A percentile compares a stretch with the other conserved stretches of the same genome.
These are phyloP conservation scores for Dendrocincla fuliginosa DNA, from an alignment of 2,797 vertebrate species.

Conservation along the genomic window DNA sequence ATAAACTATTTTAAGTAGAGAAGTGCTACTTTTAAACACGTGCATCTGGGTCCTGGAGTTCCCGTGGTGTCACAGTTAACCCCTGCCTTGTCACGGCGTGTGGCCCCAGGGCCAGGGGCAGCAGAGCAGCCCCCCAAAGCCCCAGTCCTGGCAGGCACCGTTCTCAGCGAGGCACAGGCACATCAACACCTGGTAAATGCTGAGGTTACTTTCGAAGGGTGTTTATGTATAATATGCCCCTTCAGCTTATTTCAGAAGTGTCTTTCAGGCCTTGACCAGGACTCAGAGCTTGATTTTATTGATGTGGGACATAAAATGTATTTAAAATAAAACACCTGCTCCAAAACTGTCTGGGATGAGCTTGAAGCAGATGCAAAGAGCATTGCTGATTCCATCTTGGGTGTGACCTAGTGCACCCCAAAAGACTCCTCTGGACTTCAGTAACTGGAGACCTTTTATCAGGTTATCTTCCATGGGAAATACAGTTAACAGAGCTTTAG, in stretches of 20 bases:
- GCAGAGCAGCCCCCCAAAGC: not conserved
- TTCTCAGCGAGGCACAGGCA: not conserved
- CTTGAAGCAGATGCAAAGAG: not conserved
- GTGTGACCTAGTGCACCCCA: not conserved
- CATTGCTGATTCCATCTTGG: not conserved
- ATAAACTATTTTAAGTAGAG: slow-evolving; percentile 77
- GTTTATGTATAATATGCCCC: fast-evolving
- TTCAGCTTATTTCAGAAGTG: not conserved
- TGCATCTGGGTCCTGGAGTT: not conserved
- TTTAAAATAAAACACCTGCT: not conserved
- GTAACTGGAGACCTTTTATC: not conserved
- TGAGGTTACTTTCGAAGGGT: not conserved
- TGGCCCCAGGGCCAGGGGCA: not conserved
- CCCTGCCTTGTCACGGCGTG: not conserved
- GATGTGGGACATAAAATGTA: not conserved
- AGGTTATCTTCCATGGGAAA: not conserved
- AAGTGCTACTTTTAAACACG: slow-evolving; percentile 72
- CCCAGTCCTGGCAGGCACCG: fast-evolving
- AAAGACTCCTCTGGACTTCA: not conserved
- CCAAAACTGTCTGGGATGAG: not conserved
- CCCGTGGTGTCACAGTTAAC: slow-evolving; percentile 42
- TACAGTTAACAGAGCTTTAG: not conserved
- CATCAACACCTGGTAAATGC: not conserved
- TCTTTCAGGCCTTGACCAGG: not conserved
- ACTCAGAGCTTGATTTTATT: not conserved